Conservation (phyloP, 1,140 invertebrate species). For the Galendromus occidentalis region DNA sequence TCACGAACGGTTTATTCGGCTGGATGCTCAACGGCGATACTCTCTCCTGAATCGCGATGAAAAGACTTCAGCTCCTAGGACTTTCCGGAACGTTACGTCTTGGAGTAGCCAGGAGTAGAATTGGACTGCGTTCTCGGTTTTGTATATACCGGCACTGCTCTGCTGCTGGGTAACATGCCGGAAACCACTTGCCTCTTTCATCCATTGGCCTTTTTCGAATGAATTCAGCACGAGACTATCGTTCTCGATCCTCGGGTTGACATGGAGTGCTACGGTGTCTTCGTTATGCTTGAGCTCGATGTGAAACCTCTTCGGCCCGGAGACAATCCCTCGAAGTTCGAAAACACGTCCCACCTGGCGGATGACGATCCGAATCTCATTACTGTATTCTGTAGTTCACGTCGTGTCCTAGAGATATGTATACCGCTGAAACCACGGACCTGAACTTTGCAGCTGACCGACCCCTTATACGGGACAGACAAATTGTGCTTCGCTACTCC, state of each 20-base stretch:
- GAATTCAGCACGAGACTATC: not conserved
- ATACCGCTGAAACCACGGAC: not conserved
- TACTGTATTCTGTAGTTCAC: no score
- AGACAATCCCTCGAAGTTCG: not conserved
- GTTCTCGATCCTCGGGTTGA: not conserved
- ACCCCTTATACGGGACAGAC: not conserved
- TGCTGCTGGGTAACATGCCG: no score
- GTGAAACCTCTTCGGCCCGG: not conserved
- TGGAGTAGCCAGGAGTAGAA: no score
- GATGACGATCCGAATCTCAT: not conserved
- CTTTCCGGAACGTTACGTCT: no score
- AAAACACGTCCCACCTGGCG: slow-evolving; percentile 1
- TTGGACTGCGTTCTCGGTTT: no score
- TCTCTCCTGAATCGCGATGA: no score
- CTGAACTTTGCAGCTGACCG: slow-evolving; percentile 3
- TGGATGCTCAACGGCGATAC: not conserved
- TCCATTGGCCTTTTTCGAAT: not conserved
- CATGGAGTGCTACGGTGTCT: not conserved
- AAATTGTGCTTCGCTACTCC: slow-evolving; percentile 7
- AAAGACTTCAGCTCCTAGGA: no score
- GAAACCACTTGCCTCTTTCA: not conserved
- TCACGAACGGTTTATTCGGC: slow-evolving; percentile 3
- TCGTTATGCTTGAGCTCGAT: slow-evolving; percentile 4
- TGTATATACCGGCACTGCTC: no score
- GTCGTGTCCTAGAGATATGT: no score